These are phyloP conservation scores for Morbakka virulenta DNA, from an alignment of 30 jellyfish, hydroid and myxozoan genomes.

Conservation along the genomic window DNA sequence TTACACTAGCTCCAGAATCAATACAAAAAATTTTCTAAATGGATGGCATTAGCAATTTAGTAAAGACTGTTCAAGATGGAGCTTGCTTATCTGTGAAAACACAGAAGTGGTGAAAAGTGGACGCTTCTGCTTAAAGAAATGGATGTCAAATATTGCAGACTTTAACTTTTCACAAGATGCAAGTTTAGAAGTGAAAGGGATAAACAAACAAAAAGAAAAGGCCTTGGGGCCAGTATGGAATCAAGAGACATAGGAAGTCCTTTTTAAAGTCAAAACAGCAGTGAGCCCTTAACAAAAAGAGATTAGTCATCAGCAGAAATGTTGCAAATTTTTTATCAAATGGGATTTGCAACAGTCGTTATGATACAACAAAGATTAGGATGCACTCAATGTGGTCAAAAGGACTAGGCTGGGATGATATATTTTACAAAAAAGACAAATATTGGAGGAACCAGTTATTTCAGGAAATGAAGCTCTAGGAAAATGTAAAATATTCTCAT, in stretches of 20 bases:
- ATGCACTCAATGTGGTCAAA: neutral
- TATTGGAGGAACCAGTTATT: constrained; percentile 8
- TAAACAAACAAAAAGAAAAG: neutral
- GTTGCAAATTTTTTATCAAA: neutral
- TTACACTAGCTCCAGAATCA: constrained; percentile 15
- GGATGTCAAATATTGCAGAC: neutral
- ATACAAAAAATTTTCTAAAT: constrained; percentile 2
- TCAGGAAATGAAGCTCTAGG: neutral
- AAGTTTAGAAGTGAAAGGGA: neutral
- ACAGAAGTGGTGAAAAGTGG: neutral
- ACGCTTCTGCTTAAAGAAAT: neutral
- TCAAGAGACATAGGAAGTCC: neutral
- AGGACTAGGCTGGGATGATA: constrained; percentile 2
- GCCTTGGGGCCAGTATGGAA: constrained; percentile 35
- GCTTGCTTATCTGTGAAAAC: neutral
- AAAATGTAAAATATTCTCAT: neutral
- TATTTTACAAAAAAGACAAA: neutral
- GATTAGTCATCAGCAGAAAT: neutral
- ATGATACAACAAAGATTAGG: constrained; percentile 1
- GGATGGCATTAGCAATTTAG: constrained; percentile 30
- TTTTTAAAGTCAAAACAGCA: neutral
- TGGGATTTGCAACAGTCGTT: constrained; percentile 5
- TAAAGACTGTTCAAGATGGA: constrained; percentile 1
- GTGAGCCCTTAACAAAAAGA: constrained; percentile 2
- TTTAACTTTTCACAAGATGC: neutral